These are phyloP conservation scores for Lasioglossum pauxillum DNA, from an alignment of 2,888 invertebrate species.

Conservation along the genomic window DNA sequence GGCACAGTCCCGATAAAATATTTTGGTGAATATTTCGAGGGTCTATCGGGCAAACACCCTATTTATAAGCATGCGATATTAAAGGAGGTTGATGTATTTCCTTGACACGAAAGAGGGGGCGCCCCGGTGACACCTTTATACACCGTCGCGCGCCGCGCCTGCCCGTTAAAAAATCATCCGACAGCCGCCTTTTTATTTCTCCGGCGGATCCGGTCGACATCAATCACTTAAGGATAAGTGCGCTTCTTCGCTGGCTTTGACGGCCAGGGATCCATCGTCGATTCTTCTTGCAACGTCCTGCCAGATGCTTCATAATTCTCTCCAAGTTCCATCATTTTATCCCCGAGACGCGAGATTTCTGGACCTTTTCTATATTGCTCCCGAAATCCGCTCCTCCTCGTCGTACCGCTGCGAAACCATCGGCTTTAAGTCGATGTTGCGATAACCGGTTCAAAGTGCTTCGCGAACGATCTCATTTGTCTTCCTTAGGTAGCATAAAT, in stretches of 20 bases:
- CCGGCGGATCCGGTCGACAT: conserved; percentile 57
- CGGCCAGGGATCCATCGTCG: conserved; percentile 65
- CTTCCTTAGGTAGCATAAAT: not conserved
- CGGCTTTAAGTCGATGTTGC: not conserved
- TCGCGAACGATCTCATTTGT: not conserved
- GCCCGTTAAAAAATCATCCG: conserved; percentile 69
- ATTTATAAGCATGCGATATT: conserved; percentile 47
- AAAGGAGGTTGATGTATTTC: conserved; percentile 49
- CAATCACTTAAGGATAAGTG: conserved; percentile 73
- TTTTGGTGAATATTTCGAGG: not conserved
- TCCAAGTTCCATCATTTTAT: conserved; percentile 63
- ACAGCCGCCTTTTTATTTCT: conserved; percentile 37
- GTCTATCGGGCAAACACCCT: conserved; percentile 6
- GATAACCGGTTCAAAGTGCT: not conserved
- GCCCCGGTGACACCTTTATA: conserved; percentile 47
- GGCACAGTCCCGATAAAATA: not conserved
- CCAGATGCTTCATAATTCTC: conserved; percentile 68
- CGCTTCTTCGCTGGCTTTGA: conserved; percentile 70
- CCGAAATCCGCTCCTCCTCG: not conserved
- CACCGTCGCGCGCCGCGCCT: conserved; percentile 36
- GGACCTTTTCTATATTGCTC: conserved; percentile 42
- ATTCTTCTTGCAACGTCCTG: conserved; percentile 65
- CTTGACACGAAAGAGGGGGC: conserved; percentile 1
- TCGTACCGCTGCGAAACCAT: not conserved
- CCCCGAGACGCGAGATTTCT: conserved; percentile 52